These are phyloP conservation scores for Octomys mimax DNA, from an alignment of 2,797 vertebrate genomes.

Conservation along the genomic window DNA sequence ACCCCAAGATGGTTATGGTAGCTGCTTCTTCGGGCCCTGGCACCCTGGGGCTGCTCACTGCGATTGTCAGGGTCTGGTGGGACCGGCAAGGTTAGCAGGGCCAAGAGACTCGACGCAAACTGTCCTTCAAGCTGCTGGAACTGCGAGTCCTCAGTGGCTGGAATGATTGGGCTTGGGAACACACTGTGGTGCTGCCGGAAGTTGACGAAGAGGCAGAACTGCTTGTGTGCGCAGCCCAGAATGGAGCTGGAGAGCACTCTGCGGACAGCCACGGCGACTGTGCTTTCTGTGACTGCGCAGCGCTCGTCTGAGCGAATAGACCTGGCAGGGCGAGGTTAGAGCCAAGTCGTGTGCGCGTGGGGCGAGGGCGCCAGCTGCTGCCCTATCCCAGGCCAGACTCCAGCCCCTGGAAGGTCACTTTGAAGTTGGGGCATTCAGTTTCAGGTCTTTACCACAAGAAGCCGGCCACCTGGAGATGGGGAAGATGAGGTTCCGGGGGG, in stretches of 20 bases:
- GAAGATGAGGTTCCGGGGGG: not conserved
- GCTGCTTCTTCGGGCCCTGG: not conserved
- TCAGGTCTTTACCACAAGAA: constrained; percentile 47
- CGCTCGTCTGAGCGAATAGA: not conserved
- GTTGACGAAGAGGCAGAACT: not conserved
- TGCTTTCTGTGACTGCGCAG: not conserved
- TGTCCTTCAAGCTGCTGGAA: not conserved
- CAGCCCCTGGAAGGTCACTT: not conserved
- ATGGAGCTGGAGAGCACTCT: not conserved
- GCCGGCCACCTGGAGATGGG: not conserved
- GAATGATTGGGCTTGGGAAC: constrained; percentile 46
- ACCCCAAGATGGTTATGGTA: not conserved
- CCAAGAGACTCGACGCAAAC: not conserved
- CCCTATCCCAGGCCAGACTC: not conserved
- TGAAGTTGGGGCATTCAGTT: constrained; percentile 9
- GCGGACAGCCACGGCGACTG: not conserved
- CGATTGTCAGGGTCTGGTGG: constrained; percentile 24
- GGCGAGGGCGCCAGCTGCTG: not conserved
- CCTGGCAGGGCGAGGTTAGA: not conserved
- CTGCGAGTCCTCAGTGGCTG: constrained; percentile 31
- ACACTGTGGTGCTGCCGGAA: not conserved
- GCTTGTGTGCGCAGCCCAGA: constrained; percentile 25
- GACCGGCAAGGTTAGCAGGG: not conserved
- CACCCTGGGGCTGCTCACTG: not conserved
- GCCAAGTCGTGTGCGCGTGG: not conserved